Evolutionary conservation across 2,888 invertebrate genomes (phyloP), one percentile per base, ranked within the genome.

Genomic region (Nycteola revayana): DNA sequence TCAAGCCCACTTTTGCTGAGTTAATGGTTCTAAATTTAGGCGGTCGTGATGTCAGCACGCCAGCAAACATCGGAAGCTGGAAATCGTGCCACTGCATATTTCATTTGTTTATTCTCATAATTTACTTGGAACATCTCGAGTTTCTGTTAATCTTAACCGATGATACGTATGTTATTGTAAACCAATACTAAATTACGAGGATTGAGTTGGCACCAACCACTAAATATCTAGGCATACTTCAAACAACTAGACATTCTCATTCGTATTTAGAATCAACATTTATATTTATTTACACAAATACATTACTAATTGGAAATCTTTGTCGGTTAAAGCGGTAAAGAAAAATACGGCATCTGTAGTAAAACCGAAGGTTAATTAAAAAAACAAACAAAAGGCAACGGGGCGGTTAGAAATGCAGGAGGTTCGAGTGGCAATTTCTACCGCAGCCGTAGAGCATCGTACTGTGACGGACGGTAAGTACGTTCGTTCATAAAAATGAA

Each of bases 391-490:
- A 74, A 61, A 65, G 48, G 41, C 32, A 34, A 30, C 61, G n/a
- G 42, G 67, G 70, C 57, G 64, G 71, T 72, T 68, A 67, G 68
- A 71, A 75, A 69, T 70, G 73, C 68, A 60, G 61, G n/a, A n/a
- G n/a, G n/a, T 49, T 59, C 51, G 46, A 66, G 49, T 54, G 55
- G 57, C 56, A 59, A 60, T 61, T 66, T 66, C 60, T 63, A 61
- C 58, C 59, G 60, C 60, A 70, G 52, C 65, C 79, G 64, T 60
- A 66, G 70, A 69, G 74, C 75, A 75, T 75, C 74, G 21, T 14
- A 75, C 75, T 75, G 75, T 77, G 73, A 75, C 82, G 72, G 63
- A 57, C 67, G 60, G 69, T 75, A 70, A 75, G 73, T 67, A 71
- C 69, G 74, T 75, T 73, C 70, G 75, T 65, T 64, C 62, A 59